Base-by-base conservation (phyloP, 2,797 vertebrate species). In the Oophaga sylvatica region DNA sequence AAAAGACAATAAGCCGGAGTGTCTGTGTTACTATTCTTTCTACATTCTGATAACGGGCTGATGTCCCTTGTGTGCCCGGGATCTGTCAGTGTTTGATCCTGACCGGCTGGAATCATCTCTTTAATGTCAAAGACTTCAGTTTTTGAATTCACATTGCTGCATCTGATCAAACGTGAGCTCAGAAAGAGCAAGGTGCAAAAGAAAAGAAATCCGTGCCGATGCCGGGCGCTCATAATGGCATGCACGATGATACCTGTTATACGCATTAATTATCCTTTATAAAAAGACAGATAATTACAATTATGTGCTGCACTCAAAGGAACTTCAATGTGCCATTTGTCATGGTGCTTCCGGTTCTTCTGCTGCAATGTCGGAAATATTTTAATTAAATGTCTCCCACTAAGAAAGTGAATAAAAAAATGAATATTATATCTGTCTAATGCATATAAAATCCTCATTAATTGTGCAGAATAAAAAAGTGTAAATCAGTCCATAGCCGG, bases 51-150 rank as follows among this genome's bases (percentile, higher is more conserved):
- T 77, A 81, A 81, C 85, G 77, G 81, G 83, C 68, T 68, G 12
- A 5, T 48, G 83, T 88, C 87, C 83, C 87, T 67, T 22, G 76
- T 59, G 87, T 35, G 78, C 17, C 82, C 20, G 60, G 48, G 15
- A 71, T 85, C 87, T 88, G 83, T 68, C 83, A 68, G 78, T 70
- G 48, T 85, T 35, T 76, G 77, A 77, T 88, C 85, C 41, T 71
- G 73, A 65, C 82, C 13, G 87, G 4, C 65, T 81, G 70, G 60
- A 84, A 81, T 77, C 83, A 45, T 57, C 59, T 63, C 77, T 84
- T 88, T 88, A 80, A 88, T 85, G 83, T 88, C 81, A 88, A 84
- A 88, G 81, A 19, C 65, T 88, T 80, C 22, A 9, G 20, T n/a
- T 70, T 45, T 31, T 41, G 60, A 31, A 48, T 79, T 87, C 75